phyloP scores from a whole-genome alignment of 2,797 vertebrate species.

The Hylomyscus alleni region DNA sequence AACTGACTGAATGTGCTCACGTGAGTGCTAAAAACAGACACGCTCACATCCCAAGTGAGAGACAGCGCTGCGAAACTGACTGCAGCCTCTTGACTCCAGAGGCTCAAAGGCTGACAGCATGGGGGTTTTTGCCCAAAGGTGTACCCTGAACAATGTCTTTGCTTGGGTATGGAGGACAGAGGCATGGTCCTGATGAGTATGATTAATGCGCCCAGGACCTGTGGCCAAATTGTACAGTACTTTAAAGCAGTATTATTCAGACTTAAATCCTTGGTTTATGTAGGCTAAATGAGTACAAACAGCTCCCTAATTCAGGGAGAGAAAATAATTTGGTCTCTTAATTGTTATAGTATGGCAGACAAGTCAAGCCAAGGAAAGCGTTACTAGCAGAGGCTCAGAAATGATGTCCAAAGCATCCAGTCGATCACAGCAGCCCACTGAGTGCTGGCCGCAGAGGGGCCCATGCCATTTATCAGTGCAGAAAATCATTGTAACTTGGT shows the following conservation, averaged over 20 bases:
- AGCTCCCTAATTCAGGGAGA: conserved; percentile 67
- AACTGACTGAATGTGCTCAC: conserved; percentile 87
- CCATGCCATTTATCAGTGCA: conserved; percentile 84
- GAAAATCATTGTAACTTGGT: conserved; percentile 87
- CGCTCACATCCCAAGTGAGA: conserved; percentile 85
- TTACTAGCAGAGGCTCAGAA: conserved; percentile 71
- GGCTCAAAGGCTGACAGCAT: conserved; percentile 78
- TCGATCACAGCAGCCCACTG: conserved; percentile 76
- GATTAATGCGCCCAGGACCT: conserved; percentile 77
- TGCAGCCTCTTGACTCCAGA: conserved; percentile 71
- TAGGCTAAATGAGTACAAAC: conserved; percentile 17
- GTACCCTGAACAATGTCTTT: conserved; percentile 78
- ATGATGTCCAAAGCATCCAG: conserved; percentile 79
- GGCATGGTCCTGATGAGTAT: conserved; percentile 77
- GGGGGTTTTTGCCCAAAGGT: conserved; percentile 83
- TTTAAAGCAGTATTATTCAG: conserved; percentile 63
- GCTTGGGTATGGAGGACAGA: conserved; percentile 76
- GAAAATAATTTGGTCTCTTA: conserved; percentile 77
- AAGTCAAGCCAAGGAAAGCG: conserved; percentile 76
- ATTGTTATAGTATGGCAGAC: conserved; percentile 81
- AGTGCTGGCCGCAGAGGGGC: conserved; percentile 84
- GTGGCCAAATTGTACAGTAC: conserved; percentile 65
- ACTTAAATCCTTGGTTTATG: conserved; percentile 57
- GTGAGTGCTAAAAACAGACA: conserved; percentile 86
- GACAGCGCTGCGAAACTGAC: conserved; percentile 78